phyloP scores from a whole-genome alignment of 2,113 vertebrate species.

The Malurus cyaneus region DNA sequence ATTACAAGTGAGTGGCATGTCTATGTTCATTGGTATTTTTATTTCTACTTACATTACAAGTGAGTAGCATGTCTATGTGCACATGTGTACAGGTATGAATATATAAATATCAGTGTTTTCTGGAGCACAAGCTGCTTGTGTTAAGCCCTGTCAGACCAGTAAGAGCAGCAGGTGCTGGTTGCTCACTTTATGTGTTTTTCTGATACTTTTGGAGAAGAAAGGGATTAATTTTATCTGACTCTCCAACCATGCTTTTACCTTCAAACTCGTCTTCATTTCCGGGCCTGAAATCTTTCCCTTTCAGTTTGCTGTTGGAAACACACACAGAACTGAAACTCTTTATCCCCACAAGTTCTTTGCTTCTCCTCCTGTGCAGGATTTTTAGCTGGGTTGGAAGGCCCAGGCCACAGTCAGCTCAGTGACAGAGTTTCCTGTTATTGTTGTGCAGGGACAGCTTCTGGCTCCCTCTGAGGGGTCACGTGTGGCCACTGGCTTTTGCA shows the following conservation, averaged over 20 bases:
- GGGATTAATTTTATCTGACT: not conserved
- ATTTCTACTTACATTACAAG: not conserved
- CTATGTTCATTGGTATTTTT: not conserved
- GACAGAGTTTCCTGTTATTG: not conserved
- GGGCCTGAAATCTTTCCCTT: not conserved
- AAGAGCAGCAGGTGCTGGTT: not conserved
- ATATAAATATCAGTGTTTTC: not conserved
- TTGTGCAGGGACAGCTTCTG: not conserved
- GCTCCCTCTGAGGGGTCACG: accelerated
- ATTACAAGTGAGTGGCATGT: not conserved
- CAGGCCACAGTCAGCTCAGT: not conserved
- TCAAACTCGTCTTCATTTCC: not conserved
- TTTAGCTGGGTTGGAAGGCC: not conserved
- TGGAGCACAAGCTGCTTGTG: not conserved
- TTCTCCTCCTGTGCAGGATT: not conserved
- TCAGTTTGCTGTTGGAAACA: not conserved
- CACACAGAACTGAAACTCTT: not conserved
- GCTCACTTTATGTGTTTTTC: not conserved
- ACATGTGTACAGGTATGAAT: accelerated
- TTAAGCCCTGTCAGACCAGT: not conserved
- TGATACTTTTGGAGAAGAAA: not conserved
- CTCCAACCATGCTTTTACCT: not conserved
- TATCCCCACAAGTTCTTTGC: not conserved
- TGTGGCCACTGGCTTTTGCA: not conserved
- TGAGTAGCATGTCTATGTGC: not conserved